Conservation (phyloP, 2,888 invertebrate genomes). For the Eupithecia subumbrata region DNA sequence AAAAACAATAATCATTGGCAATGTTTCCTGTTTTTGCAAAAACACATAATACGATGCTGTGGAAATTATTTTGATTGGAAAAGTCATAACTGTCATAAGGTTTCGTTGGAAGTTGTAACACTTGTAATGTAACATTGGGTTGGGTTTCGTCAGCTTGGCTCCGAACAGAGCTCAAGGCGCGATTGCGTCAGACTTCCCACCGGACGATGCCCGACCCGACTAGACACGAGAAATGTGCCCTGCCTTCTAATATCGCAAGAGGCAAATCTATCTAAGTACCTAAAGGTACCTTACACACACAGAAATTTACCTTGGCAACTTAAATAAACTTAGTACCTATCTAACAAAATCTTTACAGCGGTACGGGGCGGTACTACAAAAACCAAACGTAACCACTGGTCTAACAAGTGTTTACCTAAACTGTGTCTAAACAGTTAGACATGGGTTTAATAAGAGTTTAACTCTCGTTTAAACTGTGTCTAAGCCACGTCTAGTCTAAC, state of each 20-base stretch:
- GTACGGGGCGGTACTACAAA: too few species aligned
- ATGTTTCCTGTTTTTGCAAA: slow-evolving; percentile 3
- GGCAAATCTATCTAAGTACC: too few species aligned
- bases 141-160: slow-evolving; percentile 41
- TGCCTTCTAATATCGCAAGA: slow-evolving; percentile 21
- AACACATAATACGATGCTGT: not conserved
- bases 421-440: too few species aligned
- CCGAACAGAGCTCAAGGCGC: slow-evolving; percentile 59
- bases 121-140: slow-evolving; percentile 35
- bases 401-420: too few species aligned
- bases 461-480: too few species aligned
- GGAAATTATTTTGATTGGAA: not conserved
- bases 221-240: slow-evolving; percentile 11
- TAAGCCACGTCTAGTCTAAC: too few species aligned
- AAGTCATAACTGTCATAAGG: not conserved
- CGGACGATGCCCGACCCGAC: slow-evolving; percentile 18
- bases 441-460: too few species aligned
- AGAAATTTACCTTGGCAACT: not conserved
- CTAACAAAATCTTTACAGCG: not conserved
- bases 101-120: not conserved
- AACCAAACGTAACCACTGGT: too few species aligned
- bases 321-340: not conserved
- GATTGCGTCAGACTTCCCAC: slow-evolving; percentile 55
- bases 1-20: not conserved
- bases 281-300: too few species aligned